Percentiles rank a stretch among this genome's conserved stretches.
These are phyloP conservation scores for Sebastes itinus DNA, from an alignment of 2,797 vertebrate genomes.

Conservation along the genomic window DNA sequence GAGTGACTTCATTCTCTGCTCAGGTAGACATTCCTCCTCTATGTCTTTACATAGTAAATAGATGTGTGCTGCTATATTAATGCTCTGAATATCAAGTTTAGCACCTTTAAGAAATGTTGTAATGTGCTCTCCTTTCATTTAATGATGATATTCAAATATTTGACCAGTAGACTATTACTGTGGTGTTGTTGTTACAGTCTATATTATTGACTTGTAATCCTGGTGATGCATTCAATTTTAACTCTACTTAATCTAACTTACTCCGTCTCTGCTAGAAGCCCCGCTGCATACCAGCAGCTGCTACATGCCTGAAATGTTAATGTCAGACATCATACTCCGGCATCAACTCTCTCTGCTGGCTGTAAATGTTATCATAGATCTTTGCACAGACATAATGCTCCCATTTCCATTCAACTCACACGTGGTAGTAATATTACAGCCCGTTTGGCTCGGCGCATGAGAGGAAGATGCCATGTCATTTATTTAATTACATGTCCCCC, in stretches of 20 bases:
- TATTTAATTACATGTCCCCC: constrained; percentile 56
- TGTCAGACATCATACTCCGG: constrained; percentile 47
- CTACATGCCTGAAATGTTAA: constrained; percentile 53
- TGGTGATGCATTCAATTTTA: not conserved
- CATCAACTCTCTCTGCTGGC: constrained; percentile 43
- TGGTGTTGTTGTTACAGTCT: not conserved
- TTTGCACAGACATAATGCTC: constrained; percentile 34
- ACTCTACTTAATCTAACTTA: constrained; percentile 11
- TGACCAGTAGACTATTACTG: not conserved
- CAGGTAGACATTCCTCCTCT: too few relatives aligned
- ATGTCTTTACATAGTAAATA: too few relatives aligned
- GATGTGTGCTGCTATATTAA: too few relatives aligned
- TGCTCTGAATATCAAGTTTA: too few relatives aligned
- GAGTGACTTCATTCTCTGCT: too few relatives aligned
- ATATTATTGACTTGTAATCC: constrained; percentile 9
- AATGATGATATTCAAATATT: not conserved
- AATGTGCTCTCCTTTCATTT: not conserved
- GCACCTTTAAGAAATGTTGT: not conserved
- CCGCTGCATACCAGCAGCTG: constrained; percentile 44
- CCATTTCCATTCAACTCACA: constrained; percentile 52
- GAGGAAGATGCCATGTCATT: constrained; percentile 60
- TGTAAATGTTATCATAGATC: constrained; percentile 56
- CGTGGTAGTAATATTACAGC: constrained; percentile 17
- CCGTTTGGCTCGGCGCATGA: constrained; percentile 20
- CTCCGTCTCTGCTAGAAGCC: constrained; percentile 18